A percentile compares a stretch with the other conserved stretches of the same genome.
These are phyloP conservation scores for Protaetia brevitarsis DNA, from an alignment of 1,140 invertebrate genomes.

Conservation along the genomic window DNA sequence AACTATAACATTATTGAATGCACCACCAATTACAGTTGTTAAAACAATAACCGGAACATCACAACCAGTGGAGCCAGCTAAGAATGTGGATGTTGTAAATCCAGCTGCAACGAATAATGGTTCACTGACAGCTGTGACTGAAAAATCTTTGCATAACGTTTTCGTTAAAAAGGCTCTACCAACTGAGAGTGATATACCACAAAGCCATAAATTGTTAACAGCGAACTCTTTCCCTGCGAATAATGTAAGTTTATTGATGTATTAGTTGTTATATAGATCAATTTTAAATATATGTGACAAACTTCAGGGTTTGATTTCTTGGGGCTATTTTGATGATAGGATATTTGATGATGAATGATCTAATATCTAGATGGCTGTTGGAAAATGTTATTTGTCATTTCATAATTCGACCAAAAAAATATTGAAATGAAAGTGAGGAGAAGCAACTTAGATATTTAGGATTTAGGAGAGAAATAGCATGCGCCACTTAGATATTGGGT, in stretches of 20 bases:
- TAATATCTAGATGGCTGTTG: too few species aligned
- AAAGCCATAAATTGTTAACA: slow-evolving; percentile 44
- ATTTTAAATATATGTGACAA: background rate
- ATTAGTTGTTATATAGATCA: background rate
- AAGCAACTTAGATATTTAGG: too few species aligned
- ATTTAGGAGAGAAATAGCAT: too few species aligned
- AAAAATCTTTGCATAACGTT: slow-evolving; percentile 43
- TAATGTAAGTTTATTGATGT: slow-evolving; percentile 39
- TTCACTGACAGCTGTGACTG: slow-evolving; percentile 25
- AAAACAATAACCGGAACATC: slow-evolving; percentile 29
- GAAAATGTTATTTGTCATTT: too few species aligned
- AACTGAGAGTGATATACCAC: slow-evolving; percentile 32
- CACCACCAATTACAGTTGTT: slow-evolving; percentile 41
- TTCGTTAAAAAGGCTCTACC: slow-evolving; percentile 43
- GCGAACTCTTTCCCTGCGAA: slow-evolving; percentile 41
- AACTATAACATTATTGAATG: slow-evolving; percentile 44
- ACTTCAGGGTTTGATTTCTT: too few species aligned
- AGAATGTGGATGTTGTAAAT: background rate
- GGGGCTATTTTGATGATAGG: too few species aligned
- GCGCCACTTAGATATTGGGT: too few species aligned
- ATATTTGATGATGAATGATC: too few species aligned
- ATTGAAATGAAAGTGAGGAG: too few species aligned
- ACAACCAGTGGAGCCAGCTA: background rate
- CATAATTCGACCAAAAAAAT: too few species aligned
- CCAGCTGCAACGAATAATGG: slow-evolving; percentile 4